These are phyloP conservation scores for Darevskia mixta DNA, from an alignment of 2,797 vertebrate genomes.

Conservation along the genomic window DNA sequence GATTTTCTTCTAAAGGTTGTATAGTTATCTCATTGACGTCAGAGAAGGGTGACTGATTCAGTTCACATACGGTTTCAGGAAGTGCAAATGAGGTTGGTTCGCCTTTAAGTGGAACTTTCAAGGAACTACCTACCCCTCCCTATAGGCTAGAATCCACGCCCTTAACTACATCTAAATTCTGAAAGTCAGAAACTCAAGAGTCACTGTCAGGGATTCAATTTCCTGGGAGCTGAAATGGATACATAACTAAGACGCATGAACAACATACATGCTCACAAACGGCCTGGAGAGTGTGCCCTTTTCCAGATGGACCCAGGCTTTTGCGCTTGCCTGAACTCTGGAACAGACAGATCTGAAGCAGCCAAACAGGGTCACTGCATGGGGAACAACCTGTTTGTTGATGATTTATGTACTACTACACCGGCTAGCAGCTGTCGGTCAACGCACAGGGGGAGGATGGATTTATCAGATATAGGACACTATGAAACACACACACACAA, in stretches of 20 bases:
- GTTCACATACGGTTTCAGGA: too few relatives aligned
- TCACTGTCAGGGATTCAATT: not conserved
- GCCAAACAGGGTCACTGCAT: not conserved
- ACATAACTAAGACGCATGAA: not conserved
- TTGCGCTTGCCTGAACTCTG: not conserved
- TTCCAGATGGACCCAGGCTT: not conserved
- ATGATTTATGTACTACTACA: not conserved
- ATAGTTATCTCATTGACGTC: too few relatives aligned
- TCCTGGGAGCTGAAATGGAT: not conserved
- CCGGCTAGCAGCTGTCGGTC: not conserved
- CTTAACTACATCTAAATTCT: not conserved
- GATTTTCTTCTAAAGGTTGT: too few relatives aligned
- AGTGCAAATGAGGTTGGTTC: too few relatives aligned
- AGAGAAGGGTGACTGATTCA: too few relatives aligned
- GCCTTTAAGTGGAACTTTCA: too few relatives aligned
- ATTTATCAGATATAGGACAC: conserved; percentile 13
- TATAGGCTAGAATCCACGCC: too few relatives aligned
- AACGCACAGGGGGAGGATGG: not conserved
- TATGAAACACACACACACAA: not conserved
- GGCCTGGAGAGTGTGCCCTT: not conserved
- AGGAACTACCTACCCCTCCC: too few relatives aligned
- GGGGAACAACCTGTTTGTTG: conserved; percentile 4
- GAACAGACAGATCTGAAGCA: not conserved
- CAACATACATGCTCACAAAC: not conserved
- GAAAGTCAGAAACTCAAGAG: not conserved